Conservation (phyloP, 2,888 invertebrate species). For the Criorhina ranunculi region DNA sequence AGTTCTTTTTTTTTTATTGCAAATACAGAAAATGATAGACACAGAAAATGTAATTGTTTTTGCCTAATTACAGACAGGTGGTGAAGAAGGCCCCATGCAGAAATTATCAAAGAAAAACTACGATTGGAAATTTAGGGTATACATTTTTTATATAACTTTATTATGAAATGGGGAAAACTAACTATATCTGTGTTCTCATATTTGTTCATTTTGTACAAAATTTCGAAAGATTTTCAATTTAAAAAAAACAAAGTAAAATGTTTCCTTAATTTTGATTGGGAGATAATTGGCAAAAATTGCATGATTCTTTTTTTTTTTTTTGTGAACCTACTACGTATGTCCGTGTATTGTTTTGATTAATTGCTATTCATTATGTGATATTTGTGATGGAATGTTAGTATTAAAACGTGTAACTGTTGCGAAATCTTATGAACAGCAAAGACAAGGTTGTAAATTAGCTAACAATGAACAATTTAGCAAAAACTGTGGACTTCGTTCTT, state of each 20-base stretch:
- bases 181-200: slow-evolving; percentile 68
- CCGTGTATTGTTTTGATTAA: slow-evolving; percentile 50
- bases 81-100: slow-evolving; percentile 83
- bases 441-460: too few relatives aligned
- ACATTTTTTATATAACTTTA: slow-evolving; percentile 78
- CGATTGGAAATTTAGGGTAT: slow-evolving; percentile 87
- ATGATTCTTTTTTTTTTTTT: slow-evolving; percentile 41
- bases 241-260: slow-evolving; percentile 37
- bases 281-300: slow-evolving; percentile 57
- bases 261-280: slow-evolving; percentile 49
- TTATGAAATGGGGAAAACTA: slow-evolving; percentile 73
- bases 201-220: slow-evolving; percentile 77
- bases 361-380: slow-evolving; percentile 50
- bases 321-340: slow-evolving; percentile 51
- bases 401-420: neutral
- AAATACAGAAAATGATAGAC: slow-evolving; percentile 41
- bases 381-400: slow-evolving; percentile 31
- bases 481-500: too few relatives aligned
- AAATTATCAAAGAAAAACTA: slow-evolving; percentile 84
- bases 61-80: slow-evolving; percentile 81
- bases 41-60: slow-evolving; percentile 70
- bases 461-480: too few relatives aligned
- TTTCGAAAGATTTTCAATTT: slow-evolving; percentile 70
- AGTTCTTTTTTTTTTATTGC: slow-evolving; percentile 34
- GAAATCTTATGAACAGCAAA: too few relatives aligned